Conservation (phyloP, 2,797 vertebrate genomes). For the Hemibagrus guttatus region DNA sequence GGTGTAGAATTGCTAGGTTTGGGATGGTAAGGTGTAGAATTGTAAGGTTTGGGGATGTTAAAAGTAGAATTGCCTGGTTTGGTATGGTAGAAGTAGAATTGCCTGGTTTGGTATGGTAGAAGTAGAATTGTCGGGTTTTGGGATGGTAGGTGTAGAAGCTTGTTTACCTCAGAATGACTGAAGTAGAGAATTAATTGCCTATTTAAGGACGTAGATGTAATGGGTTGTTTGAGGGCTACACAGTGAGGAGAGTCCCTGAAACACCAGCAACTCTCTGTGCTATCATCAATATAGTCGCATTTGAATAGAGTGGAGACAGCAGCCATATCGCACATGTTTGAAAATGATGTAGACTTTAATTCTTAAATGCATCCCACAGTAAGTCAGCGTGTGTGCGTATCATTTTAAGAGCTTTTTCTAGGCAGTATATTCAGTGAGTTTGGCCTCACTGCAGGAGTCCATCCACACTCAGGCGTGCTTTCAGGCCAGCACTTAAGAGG, state of each 20-base stretch:
- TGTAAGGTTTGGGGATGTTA: too few species aligned
- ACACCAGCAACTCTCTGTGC: neutral
- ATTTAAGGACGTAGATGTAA: neutral
- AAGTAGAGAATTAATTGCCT: neutral
- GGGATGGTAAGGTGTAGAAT: neutral
- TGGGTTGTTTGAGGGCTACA: neutral
- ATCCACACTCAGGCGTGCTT: conserved; percentile 64
- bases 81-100: neutral
- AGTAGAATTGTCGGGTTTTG: neutral
- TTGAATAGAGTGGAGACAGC: neutral
- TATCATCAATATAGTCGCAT: neutral
- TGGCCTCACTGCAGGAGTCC: conserved; percentile 66
- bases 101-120: neutral
- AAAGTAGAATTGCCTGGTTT: too few species aligned
- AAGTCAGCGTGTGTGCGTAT: neutral
- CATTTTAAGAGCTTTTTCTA: conserved; percentile 37
- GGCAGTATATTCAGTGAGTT: conserved; percentile 46
- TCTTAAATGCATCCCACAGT: neutral
- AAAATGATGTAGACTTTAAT: conserved; percentile 2
- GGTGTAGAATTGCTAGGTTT: neutral
- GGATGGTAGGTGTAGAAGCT: neutral
- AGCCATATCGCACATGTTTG: neutral
- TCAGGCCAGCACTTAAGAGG: conserved; percentile 79
- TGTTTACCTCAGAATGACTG: neutral
- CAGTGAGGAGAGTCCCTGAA: neutral